Evolutionary conservation across 2,888 invertebrate species (phyloP).

Genomic region (Entomobrya multifasciata): DNA sequence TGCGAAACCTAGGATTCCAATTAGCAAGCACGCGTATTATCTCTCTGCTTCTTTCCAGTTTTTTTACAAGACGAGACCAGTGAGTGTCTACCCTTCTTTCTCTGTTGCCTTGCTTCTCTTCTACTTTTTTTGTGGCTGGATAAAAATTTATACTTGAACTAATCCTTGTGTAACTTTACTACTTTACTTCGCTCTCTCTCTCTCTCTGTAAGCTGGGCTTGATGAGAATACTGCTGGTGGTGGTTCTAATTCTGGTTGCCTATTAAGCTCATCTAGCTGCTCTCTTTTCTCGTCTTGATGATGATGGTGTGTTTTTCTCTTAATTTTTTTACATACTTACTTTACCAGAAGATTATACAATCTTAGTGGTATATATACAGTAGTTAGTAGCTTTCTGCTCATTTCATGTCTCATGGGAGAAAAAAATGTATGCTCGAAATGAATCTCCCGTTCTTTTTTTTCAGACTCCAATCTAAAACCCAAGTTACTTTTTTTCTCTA

Average conservation of each 20-base stretch:
- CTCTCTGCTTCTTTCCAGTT: slow-evolving; percentile 41
- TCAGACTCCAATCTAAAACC: background rate
- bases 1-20: slow-evolving; percentile 78
- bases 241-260: slow-evolving; percentile 55
- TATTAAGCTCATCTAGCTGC: slow-evolving; percentile 60
- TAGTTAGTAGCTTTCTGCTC: slow-evolving; percentile 57
- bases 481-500: slow-evolving; percentile 11
- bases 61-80: no score
- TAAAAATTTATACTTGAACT: slow-evolving; percentile 78
- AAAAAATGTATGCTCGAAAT: background rate
- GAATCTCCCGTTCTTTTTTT: slow-evolving; percentile 42
- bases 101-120: slow-evolving; percentile 35
- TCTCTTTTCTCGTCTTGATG: slow-evolving; percentile 30
- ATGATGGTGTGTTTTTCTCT: slow-evolving; percentile 45
- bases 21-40: slow-evolving; percentile 76
- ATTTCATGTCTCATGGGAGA: slow-evolving; percentile 71
- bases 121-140: slow-evolving; percentile 51
- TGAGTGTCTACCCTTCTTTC: slow-evolving; percentile 53
- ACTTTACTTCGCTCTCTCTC: background rate
- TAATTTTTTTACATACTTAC: slow-evolving; percentile 57
- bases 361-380: slow-evolving; percentile 9
- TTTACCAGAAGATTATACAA: background rate
- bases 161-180: slow-evolving; percentile 70
- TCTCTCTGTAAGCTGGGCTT: slow-evolving; percentile 1
- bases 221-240: slow-evolving; percentile 44